These are phyloP conservation scores for Drosophila paranaensis DNA, from an alignment of 2,888 invertebrate genomes.

Conservation along the genomic window DNA sequence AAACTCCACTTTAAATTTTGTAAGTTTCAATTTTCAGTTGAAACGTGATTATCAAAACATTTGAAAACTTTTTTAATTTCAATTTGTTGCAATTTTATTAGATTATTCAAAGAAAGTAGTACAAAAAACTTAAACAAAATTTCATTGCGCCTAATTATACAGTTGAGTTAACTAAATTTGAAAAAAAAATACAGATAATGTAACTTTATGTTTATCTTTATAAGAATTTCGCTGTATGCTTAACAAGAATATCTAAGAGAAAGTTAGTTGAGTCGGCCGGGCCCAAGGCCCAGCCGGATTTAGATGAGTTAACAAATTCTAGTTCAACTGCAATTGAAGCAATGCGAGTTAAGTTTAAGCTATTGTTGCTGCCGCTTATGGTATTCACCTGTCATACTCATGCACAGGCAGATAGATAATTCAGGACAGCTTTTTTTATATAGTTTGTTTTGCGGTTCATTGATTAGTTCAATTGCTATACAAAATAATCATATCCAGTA, in stretches of 20 bases:
- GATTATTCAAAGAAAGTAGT: conserved; percentile 61
- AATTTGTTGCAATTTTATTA: conserved; percentile 68
- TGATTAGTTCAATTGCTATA: conserved; percentile 41
- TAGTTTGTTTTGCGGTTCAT: conserved; percentile 32
- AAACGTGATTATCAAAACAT: too few relatives aligned
- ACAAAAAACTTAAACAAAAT: conserved; percentile 65
- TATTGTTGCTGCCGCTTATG: conserved; percentile 11
- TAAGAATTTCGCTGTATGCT: conserved; percentile 36
- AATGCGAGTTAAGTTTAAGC: conserved; percentile 20
- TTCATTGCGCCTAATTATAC: conserved; percentile 33
- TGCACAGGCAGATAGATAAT: conserved; percentile 18
- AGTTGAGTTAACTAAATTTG: conserved; percentile 19
- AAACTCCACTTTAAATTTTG: background rate
- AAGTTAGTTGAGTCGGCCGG: conserved; percentile 13
- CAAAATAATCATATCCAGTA: conserved; percentile 59
- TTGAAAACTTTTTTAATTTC: conserved; percentile 21
- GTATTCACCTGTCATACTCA: conserved; percentile 6
- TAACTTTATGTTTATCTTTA: conserved; percentile 25
- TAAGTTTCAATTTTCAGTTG: too few relatives aligned
- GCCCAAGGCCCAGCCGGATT: conserved; percentile 3
- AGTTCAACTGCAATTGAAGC: conserved; percentile 4
- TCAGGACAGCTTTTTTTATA: conserved; percentile 24
- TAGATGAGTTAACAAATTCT: conserved; percentile 16
- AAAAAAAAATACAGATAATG: conserved; percentile 27
- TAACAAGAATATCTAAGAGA: conserved; percentile 35